Percentiles rank a stretch among this genome's conserved stretches.
Evolutionary conservation across 2,797 vertebrate genomes (phyloP).

Genomic region (Acanthurus leucopareius): DNA sequence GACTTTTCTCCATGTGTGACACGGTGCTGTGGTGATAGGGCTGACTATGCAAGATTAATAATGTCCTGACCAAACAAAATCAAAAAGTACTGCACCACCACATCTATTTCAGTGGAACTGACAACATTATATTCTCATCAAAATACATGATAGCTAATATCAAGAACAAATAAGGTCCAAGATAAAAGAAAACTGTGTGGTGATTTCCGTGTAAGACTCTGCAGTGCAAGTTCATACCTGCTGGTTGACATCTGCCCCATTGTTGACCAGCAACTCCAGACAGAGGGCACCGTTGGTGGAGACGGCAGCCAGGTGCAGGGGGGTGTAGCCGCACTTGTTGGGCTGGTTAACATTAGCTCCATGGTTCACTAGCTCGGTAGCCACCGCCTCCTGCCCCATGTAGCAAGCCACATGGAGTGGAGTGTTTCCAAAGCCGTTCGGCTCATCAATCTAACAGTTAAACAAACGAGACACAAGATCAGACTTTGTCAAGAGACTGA

Average conservation of each 20-base stretch:
- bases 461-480: constrained; percentile 13
- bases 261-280: constrained; percentile 97
- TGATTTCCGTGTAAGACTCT: not conserved
- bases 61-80: not conserved
- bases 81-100: not conserved
- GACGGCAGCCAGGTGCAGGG: constrained; percentile 96
- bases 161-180: not conserved
- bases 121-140: not conserved
- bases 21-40: no score
- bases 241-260: constrained; percentile 96
- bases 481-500: not conserved
- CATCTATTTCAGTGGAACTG: not conserved
- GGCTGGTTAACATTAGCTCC: constrained; percentile 97
- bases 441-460: constrained; percentile 91
- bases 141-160: not conserved
- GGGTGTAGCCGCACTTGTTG: constrained; percentile 95
- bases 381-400: constrained; percentile 96
- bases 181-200: not conserved
- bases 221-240: constrained; percentile 84
- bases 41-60: no score
- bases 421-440: constrained; percentile 95
- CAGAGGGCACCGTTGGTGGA: constrained; percentile 97
- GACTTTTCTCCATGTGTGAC: no score
- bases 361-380: constrained; percentile 94
- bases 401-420: constrained; percentile 97